These are phyloP conservation scores for Heteropelma amictum DNA, from an alignment of 2,888 invertebrate species.

Conservation along the genomic window DNA sequence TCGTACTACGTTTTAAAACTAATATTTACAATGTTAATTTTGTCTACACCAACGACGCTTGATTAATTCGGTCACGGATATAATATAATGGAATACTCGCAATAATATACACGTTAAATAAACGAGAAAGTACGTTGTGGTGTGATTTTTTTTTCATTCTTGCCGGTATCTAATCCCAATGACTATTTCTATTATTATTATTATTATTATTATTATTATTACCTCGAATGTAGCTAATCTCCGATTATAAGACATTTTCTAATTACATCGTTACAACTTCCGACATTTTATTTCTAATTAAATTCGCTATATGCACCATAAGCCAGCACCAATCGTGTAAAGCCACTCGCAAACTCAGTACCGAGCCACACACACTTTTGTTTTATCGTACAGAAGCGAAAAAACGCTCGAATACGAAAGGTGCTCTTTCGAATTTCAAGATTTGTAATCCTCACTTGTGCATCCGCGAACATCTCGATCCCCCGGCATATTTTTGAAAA, in stretches of 20 bases:
- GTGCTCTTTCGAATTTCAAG: background rate
- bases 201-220: background rate
- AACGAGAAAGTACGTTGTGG: too few relatives aligned
- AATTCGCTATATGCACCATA: slow-evolving; percentile 55
- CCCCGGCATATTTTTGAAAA: too few relatives aligned
- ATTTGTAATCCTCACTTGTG: too few relatives aligned
- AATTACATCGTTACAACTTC: slow-evolving; percentile 2
- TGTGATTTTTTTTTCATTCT: background rate
- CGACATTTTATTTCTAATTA: slow-evolving; percentile 7
- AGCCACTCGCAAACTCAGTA: slow-evolving; percentile 40
- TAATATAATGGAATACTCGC: slow-evolving; percentile 12
- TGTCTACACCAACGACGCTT: slow-evolving; percentile 40
- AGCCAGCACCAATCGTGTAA: slow-evolving; percentile 57
- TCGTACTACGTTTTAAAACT: slow-evolving; percentile 40
- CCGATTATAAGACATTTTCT: slow-evolving; percentile 2
- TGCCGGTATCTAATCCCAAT: background rate
- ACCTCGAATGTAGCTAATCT: slow-evolving; percentile 27
- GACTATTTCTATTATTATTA: background rate
- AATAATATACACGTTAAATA: slow-evolving; percentile 35
- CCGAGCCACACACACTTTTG: slow-evolving; percentile 17
- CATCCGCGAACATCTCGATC: too few relatives aligned
- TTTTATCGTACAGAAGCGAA: slow-evolving; percentile 16
- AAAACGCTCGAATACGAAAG: background rate
- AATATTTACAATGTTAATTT: slow-evolving; percentile 53
- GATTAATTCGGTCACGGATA: slow-evolving; percentile 45